phyloP scores from a whole-genome alignment of 2,113 vertebrate species.

The Ochotona princeps region DNA sequence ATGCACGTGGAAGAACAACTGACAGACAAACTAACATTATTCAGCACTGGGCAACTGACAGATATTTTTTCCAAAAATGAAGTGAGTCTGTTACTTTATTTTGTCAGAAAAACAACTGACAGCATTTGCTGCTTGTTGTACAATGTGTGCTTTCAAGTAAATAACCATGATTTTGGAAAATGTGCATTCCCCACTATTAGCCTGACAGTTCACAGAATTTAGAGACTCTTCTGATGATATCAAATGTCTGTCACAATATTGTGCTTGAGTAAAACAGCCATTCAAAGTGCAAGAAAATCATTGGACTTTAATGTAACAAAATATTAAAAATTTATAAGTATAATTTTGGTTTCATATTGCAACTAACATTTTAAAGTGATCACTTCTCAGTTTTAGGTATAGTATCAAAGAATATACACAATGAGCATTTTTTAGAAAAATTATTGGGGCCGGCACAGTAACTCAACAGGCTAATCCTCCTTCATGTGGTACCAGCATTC shows the following conservation, averaged over 20 bases:
- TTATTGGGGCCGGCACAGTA: too few species aligned
- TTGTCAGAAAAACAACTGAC: constrained; percentile 2
- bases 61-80: not conserved
- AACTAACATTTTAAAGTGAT: not conserved
- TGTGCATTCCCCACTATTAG: not conserved
- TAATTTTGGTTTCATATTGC: not conserved
- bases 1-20: not conserved
- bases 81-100: not conserved
- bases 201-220: not conserved
- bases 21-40: not conserved
- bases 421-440: not conserved
- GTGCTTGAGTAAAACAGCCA: not conserved
- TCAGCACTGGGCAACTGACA: not conserved
- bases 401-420: constrained; percentile 35
- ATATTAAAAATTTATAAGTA: not conserved
- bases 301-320: constrained; percentile 16
- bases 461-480: not conserved
- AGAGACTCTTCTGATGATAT: constrained; percentile 30
- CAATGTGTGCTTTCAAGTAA: constrained; percentile 1
- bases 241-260: not conserved
- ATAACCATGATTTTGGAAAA: constrained; percentile 21
- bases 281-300: not conserved
- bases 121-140: not conserved
- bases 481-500: not conserved
- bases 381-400: not conserved